Percentiles rank a stretch among this genome's conserved stretches.
phyloP scores from a whole-genome alignment of 2,888 invertebrate species.

The Cephalotes varians region DNA sequence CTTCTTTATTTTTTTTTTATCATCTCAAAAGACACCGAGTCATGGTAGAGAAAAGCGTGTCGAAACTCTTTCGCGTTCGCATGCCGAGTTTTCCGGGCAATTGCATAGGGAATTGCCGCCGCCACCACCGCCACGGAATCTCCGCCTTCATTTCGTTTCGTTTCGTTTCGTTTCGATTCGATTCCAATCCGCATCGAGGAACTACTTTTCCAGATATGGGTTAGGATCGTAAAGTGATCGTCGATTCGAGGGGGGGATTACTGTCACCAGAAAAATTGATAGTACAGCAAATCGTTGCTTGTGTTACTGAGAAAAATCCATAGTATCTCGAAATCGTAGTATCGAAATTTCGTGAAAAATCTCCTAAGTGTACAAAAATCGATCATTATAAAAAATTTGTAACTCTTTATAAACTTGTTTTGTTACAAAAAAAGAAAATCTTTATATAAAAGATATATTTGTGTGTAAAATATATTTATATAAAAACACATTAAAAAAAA shows the following conservation, averaged over 20 bases:
- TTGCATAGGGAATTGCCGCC: conserved; percentile 67
- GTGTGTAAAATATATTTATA: conserved; percentile 8
- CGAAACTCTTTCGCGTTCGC: conserved; percentile 60
- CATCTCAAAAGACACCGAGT: background rate
- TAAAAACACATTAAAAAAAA: background rate
- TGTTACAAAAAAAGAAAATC: background rate
- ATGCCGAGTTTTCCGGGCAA: conserved; percentile 70
- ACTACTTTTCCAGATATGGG: conserved; percentile 53
- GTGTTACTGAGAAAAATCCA: background rate
- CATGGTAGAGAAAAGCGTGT: conserved; percentile 39
- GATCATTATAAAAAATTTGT: background rate
- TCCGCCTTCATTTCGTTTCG: conserved; percentile 46
- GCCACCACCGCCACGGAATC: conserved; percentile 41
- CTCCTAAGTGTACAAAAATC: background rate
- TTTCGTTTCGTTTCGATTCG: conserved; percentile 33
- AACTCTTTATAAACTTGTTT: background rate
- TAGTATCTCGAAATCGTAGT: background rate
- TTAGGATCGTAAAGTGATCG: conserved; percentile 58
- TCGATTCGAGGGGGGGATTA: conserved; percentile 10
- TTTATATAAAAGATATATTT: background rate
- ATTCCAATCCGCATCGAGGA: conserved; percentile 31
- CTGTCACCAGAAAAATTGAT: conserved; percentile 28
- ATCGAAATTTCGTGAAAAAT: background rate
- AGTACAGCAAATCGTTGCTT: conserved; percentile 28
- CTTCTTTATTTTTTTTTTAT: background rate